Base-by-base conservation (phyloP, 2,113 vertebrate genomes). In the Notiomystis cincta region DNA sequence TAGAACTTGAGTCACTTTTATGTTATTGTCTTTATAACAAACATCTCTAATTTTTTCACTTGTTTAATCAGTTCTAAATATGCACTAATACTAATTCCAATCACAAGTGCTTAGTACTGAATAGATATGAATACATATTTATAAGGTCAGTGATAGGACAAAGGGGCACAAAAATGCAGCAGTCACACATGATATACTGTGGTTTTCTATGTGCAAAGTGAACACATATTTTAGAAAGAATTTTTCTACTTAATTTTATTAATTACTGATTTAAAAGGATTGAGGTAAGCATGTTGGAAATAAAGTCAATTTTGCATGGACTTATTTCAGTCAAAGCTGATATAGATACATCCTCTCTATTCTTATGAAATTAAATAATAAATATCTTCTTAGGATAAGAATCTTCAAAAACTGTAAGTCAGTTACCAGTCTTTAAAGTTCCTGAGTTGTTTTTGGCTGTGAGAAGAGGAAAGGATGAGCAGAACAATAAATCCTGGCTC, bases 1-100 rank as follows among this genome's bases (percentile, higher is more conserved):
- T 66, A 35, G 9, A 87, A 50, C 22, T 85, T 38, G 78, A 45
- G 24, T 58, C 8, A 66, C 7, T 79, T 83, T 75, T 53, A 67
- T 38, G 9, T 27, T 57, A 51, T 53, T 70, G n/a, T 66, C 64
- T 77, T 91, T 48, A 31, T 45, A 57, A 70, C 8, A 91, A 77
- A 81, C 1, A 7, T 37, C 31, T 81, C 42, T 82, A 72, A 65
- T 82, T 84, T 85, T 78, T 94, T 38, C 50, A 73, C 47, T 90
- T 44, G 14, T 80, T 95, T 90, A 93, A 87, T 91, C 66, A 93
- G 35, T 94, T 85, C 21, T 77, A 93, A 78, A 82, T 83, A 79
- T 80, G 21, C 73, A 51, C 21, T 54, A 67, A 75, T 85, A 66
- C 9, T 78, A 87, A 80, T 91, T 84, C 71, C 53, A 92, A 87